Evolutionary conservation across 2,888 invertebrate genomes (phyloP), one percentile per base, ranked within the genome.

Genomic region (Brachyopa scutellaris): DNA sequence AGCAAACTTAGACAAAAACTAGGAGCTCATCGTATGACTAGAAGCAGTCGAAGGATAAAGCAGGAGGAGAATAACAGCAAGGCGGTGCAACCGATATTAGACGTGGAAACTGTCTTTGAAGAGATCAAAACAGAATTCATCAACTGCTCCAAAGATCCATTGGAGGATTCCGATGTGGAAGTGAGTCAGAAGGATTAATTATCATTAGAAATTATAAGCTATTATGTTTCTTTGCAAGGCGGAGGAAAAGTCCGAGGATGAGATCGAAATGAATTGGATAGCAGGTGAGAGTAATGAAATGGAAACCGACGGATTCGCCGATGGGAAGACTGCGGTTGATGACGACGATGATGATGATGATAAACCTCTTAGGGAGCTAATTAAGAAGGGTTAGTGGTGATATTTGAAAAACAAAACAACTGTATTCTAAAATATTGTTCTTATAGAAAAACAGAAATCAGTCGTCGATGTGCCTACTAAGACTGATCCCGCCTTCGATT

Each of bases 91-190:
- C 40, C 29, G 11, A 49, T 6, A 5, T 9, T 53, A 26, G 45
- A 74, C 13, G 72, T 33, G 0, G 85, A 84, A 45, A 66, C 73
- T 5, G 45, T 57, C 7, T 67, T 78, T 23, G 77, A 83, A 13
- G 83, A 76, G n/a, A 62, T 83, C 17, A 83, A 83, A 26, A 73
- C 83, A 1, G 83, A 83, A 36, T 83, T 78, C 11, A 62, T 62
- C 7, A 78, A 45, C 8, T 79, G 72, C 45, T 17, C 51, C 2
- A 85, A 84, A 31, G 87, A 87, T 84, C 87, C 86, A 7, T 55
- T 86, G 13, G 86, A 86, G 77, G 85, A 86, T 23, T 84, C 84
- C 0, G 86, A 86, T 13, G 38, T 77, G 23, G 85, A 86, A 11
- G 79, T 83, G 11, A 76, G 83, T 79, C 38, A 21, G n/a, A 31